Base-by-base conservation (phyloP, 2,113 vertebrate species). In the Origma solitaria region DNA sequence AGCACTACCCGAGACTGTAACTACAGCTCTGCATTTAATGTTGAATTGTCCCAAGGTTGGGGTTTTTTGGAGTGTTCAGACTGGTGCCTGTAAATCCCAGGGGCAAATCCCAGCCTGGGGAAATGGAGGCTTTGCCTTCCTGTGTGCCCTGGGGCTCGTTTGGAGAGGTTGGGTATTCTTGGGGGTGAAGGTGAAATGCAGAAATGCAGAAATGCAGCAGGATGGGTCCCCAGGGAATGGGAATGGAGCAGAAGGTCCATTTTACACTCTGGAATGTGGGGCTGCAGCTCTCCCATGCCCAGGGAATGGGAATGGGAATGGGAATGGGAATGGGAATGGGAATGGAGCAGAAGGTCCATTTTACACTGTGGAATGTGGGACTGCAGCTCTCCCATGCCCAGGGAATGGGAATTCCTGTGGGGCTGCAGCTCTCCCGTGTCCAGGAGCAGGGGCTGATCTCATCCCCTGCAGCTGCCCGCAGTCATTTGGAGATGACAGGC, bases 251-350 rank as follows among this genome's bases (percentile, higher is more conserved):
- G 50, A 82, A 65, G 33, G 44, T 25, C 38, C 38, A 3, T 70
- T 75, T 53, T 11, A 13, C 11, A 5, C 15, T 0, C 44, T 1
- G 7, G 23, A 25, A 14, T 1, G 2, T 22, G 61, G 44, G 44
- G 44, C 44, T 2, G 5, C 20, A 69, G 58, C 10, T 25, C 64
- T 15, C 42, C 42, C 42, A 14, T 42, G 38, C 38, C 38, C 13
- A 40, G 38, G 38, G 38, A 40, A 40, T 40, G 38, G 38, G 38
- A 40, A 40, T 40, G 38, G 38, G n/a, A n/a, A n/a, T n/a, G n/a
- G n/a, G n/a, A n/a, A n/a, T n/a, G n/a, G n/a, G n/a, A n/a, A n/a
- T n/a, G 38, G 38, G 38, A 40, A 40, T 40, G 38, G 38, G 38
- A 40, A 40, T 40, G 38, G 38, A 40, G 38, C 38, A 49, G 15